Evolutionary conservation across 2,888 invertebrate species (phyloP).

Genomic region (Diachrysia chrysitis): DNA sequence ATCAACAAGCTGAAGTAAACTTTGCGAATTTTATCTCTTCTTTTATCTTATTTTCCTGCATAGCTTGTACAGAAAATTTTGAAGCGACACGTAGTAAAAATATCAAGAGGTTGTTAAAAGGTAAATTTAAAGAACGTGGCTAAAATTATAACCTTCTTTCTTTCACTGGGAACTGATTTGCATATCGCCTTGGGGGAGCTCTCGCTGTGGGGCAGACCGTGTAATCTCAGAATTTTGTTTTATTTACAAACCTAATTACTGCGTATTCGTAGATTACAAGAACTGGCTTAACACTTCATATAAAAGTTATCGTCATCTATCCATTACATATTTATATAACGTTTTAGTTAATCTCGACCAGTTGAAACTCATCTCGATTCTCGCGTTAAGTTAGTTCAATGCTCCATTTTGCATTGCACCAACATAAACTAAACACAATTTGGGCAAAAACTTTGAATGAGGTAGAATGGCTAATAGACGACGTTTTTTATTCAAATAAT

Average conservation of each 20-base stretch:
- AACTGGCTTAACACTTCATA: background rate
- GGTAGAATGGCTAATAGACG: too few species aligned
- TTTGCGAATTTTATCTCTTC: conserved; percentile 74
- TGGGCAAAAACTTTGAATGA: too few species aligned
- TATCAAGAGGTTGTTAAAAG: conserved; percentile 83
- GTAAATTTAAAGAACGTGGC: conserved; percentile 84
- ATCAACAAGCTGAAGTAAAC: conserved; percentile 77
- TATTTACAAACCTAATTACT: conserved; percentile 25
- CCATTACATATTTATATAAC: too few species aligned
- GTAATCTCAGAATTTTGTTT: conserved; percentile 17
- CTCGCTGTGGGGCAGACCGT: conserved; percentile 41
- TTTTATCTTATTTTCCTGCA: conserved; percentile 76
- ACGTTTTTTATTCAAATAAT: too few species aligned
- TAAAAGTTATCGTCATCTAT: too few species aligned
- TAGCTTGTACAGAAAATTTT: conserved; percentile 72
- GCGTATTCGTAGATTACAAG: background rate
- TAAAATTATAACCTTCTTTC: conserved; percentile 77
- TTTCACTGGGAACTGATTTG: conserved; percentile 70
- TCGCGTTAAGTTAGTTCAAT: too few species aligned
- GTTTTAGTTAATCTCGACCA: too few species aligned
- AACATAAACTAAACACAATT: too few species aligned
- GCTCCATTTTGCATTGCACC: too few species aligned
- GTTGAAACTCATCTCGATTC: too few species aligned
- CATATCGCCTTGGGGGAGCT: conserved; percentile 67
- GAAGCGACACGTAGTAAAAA: conserved; percentile 82